phyloP scores from a whole-genome alignment of 2,888 invertebrate species.

The Aquatica leii region DNA sequence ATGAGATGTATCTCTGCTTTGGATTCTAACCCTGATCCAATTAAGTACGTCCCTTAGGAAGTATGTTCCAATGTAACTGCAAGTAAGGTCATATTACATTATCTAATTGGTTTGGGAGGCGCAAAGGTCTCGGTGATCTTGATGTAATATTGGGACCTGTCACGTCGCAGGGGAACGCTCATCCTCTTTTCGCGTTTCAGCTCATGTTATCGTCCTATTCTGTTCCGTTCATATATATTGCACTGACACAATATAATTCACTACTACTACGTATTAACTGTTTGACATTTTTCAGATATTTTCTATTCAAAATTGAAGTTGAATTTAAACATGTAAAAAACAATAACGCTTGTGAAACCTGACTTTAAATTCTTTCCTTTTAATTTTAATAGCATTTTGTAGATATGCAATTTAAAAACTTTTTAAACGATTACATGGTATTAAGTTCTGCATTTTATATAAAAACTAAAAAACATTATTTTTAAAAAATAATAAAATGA shows the following conservation, averaged over 20 bases:
- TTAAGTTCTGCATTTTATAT: too few relatives aligned
- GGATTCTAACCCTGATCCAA: constrained; percentile 41
- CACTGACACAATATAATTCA: constrained; percentile 33
- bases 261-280: constrained; percentile 21
- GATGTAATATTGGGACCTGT: constrained; percentile 38
- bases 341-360: too few relatives aligned
- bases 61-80: constrained; percentile 35
- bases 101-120: constrained; percentile 43
- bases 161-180: constrained; percentile 35
- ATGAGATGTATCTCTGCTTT: constrained; percentile 23
- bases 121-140: constrained; percentile 38
- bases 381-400: too few relatives aligned
- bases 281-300: constrained; percentile 27
- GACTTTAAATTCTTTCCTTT: too few relatives aligned
- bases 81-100: constrained; percentile 44
- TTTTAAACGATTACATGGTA: too few relatives aligned
- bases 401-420: too few relatives aligned
- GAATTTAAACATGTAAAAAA: too few relatives aligned
- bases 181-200: constrained; percentile 35
- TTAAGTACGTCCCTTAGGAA: constrained; percentile 42
- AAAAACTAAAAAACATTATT: too few relatives aligned
- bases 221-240: constrained; percentile 34
- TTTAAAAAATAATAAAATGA: too few relatives aligned
- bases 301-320: constrained; percentile 5
- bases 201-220: constrained; percentile 33